phyloP scores from a whole-genome alignment of 2,888 invertebrate species.

The Petrolisthes cinctipes region DNA sequence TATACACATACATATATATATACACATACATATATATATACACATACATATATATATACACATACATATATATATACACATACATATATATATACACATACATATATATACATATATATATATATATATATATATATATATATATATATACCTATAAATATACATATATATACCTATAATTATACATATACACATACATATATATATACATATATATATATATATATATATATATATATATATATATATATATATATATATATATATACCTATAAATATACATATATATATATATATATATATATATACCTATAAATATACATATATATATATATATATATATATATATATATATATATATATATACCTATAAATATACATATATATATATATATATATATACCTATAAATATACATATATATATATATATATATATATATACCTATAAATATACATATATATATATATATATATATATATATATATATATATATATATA shows the following conservation, averaged over 20 bases:
- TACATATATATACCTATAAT: too few relatives aligned
- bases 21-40: neutral
- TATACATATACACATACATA: too few relatives aligned
- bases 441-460: neutral
- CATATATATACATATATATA: neutral
- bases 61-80: neutral
- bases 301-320: too few relatives aligned
- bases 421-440: too few relatives aligned
- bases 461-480: neutral
- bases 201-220: constrained; percentile 23
- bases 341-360: constrained; percentile 19
- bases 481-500: constrained; percentile 24
- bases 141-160: too few relatives aligned
- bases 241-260: constrained; percentile 36
- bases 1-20: neutral
- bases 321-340: constrained; percentile 34
- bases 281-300: constrained; percentile 34
- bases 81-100: too few relatives aligned
- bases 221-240: constrained; percentile 27
- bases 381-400: too few relatives aligned
- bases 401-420: too few relatives aligned
- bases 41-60: neutral
- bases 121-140: constrained; percentile 35
- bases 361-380: too few relatives aligned
- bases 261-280: too few relatives aligned